phyloP scores from a whole-genome alignment of 2,888 invertebrate genomes.

The Polia nebulosa region DNA sequence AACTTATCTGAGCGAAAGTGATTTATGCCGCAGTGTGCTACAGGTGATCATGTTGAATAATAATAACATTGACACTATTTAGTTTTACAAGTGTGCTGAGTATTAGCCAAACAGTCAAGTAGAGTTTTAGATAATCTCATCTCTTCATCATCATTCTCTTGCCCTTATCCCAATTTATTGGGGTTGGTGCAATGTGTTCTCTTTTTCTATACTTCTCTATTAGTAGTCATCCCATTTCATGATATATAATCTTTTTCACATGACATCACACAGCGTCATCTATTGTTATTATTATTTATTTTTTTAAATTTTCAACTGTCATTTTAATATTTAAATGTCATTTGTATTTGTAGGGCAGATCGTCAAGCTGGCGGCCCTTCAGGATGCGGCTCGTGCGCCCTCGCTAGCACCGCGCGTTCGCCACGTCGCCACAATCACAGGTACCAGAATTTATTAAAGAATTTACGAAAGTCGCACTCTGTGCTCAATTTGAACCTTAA shows the following conservation, averaged over 20 bases:
- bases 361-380: slow-evolving; percentile 96
- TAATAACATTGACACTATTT: background rate
- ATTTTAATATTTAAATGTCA: background rate
- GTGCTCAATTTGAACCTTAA: slow-evolving; percentile 15
- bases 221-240: background rate
- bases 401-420: slow-evolving; percentile 91
- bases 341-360: slow-evolving; percentile 80
- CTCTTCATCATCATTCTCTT: too few relatives aligned
- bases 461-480: background rate
- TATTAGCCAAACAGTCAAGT: slow-evolving; percentile 12
- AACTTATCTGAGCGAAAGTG: slow-evolving; percentile 29
- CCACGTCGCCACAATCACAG: slow-evolving; percentile 94
- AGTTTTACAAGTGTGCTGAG: background rate
- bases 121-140: background rate
- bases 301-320: background rate
- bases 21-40: slow-evolving; percentile 4
- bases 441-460: too few relatives aligned
- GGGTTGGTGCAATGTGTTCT: too few relatives aligned
- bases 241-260: background rate
- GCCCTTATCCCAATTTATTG: background rate
- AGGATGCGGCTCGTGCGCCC: slow-evolving; percentile 94
- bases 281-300: background rate
- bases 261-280: background rate
- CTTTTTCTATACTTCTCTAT: too few relatives aligned
- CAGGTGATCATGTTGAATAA: background rate